Evolutionary conservation across 2,888 invertebrate species (phyloP), one percentile per base, ranked within the genome.

Genomic region (Rosalia funebris): DNA sequence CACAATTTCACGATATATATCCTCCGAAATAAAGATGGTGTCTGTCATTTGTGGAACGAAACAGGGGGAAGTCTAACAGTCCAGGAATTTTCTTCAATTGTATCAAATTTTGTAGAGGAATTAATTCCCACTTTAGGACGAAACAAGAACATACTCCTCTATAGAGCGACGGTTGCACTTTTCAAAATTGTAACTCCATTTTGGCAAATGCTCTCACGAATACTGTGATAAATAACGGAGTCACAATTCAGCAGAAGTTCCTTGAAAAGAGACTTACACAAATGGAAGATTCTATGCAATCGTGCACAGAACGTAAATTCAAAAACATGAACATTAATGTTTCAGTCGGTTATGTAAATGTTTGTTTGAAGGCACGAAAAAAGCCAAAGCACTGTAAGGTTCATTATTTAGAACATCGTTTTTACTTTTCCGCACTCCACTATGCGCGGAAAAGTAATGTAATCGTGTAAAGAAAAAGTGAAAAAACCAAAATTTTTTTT

Each of bases 111-210:
- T 25, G 3, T 25, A 5, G 7, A 25, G 7, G 3, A 25, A 25
- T 7, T 7, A 5, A 5, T 5, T 25, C 7, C 25, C 25, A 31
- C 19, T 14, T 12, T 12, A 11, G n/a, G 14, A 7, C 7, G 25
- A 52, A 25, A 16, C 15, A 15, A 34, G 34, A 46, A 31, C n/a
- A 32, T 47, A 25, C 11, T 47, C 2, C 12, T 56, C 1, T 56
- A 41, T 14, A 25, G 3, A 56, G 56, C 25, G 55, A 56, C 16
- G 55, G 55, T 15, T 56, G 55, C 20, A 45, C 50, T 25, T 50
- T 39, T n/a, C 44, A 46, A 55, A 67, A 65, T 79, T 81, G 76
- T 75, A 81, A 44, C 31, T 16, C 17, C 10, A 56, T 31, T 4
- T 25, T 56, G 11, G 17, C 31, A n/a, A 56, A 56, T 56, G 39